Base-by-base conservation (phyloP, 2,797 vertebrate genomes). In the Kryptolebias ocellatus region DNA sequence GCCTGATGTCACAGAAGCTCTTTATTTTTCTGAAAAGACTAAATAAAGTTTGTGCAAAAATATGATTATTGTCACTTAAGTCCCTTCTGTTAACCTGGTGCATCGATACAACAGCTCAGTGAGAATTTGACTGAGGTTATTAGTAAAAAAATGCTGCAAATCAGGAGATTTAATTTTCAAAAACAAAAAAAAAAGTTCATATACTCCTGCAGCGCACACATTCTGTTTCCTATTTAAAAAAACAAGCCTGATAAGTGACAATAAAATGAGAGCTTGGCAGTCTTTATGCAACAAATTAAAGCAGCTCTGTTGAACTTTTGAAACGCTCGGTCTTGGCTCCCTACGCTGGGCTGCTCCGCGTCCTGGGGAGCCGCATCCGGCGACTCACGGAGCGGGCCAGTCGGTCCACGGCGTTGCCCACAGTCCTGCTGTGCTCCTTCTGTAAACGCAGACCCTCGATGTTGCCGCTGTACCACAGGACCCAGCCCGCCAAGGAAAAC, bases 391-490 rank as follows among this genome's bases (percentile, higher is more conserved):
- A 92, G 57, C 90, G 94, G 9, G 95, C 95, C 0, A 96, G 80
- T 15, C 94, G 92, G 58, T 96, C 95, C 80, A 96, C 83, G 0
- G 94, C 93, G 0, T 86, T 89, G 45, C 84, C 90, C 73, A 94
- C 76, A 44, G 79, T 55, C n/a, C 85, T 90, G 47, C 85, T 91
- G 57, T 93, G 79, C 49, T 94, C 92, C 65, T 92, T 94, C 0
- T 81, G 87, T 42, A 93, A 90, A 29, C 89, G 90, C 78, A 95
- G 88, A n/a, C 96, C 96, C 74, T 96, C 95, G 5, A 97, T 95
- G 81, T 97, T 97, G 65, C 96, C 96, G 5, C 95, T 97, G 90
- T 97, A 97, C 96, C 96, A 97, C 89, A 96, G 91, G 59, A 97
- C 94, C 96, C 96, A 97, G 70, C 94, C 95, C 0, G 92, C 92